Conservation (phyloP, 2,113 vertebrate species). For the Bostrychus sinensis region DNA sequence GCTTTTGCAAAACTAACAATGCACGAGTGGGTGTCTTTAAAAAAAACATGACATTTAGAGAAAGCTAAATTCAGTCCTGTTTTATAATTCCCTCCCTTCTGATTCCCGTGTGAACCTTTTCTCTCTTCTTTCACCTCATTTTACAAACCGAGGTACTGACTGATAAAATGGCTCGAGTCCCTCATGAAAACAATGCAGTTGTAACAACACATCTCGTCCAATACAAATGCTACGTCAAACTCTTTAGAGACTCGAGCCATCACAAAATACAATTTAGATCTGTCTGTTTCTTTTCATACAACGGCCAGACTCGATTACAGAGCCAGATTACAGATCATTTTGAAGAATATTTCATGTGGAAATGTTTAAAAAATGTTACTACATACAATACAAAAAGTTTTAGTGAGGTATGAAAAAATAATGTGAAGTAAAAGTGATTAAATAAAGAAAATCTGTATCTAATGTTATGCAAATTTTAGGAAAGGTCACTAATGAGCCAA, state of each 20-base stretch:
- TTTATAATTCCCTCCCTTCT: conserved; percentile 21
- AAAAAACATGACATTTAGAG: conserved; percentile 36
- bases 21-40: conserved; percentile 29
- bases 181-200: neutral
- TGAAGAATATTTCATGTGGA: conserved; percentile 24
- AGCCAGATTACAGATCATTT: too few species aligned
- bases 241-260: neutral
- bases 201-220: conserved; percentile 17
- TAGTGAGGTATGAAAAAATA: neutral
- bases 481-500: too few species aligned
- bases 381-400: conserved; percentile 14
- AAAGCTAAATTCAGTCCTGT: conserved; percentile 20
- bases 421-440: too few species aligned
- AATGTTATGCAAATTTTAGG: too few species aligned
- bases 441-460: too few species aligned
- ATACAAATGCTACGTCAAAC: neutral
- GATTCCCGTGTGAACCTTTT: conserved; percentile 19
- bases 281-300: neutral
- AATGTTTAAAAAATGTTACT: too few species aligned
- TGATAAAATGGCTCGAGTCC: conserved; percentile 27
- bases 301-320: neutral
- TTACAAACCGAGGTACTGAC: neutral
- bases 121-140: neutral
- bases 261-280: neutral
- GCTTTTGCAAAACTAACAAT: neutral